Evolutionary conservation across 2,113 vertebrate species (phyloP), one percentile per base, ranked within the genome.

Genomic region (Alouatta palliata): DNA sequence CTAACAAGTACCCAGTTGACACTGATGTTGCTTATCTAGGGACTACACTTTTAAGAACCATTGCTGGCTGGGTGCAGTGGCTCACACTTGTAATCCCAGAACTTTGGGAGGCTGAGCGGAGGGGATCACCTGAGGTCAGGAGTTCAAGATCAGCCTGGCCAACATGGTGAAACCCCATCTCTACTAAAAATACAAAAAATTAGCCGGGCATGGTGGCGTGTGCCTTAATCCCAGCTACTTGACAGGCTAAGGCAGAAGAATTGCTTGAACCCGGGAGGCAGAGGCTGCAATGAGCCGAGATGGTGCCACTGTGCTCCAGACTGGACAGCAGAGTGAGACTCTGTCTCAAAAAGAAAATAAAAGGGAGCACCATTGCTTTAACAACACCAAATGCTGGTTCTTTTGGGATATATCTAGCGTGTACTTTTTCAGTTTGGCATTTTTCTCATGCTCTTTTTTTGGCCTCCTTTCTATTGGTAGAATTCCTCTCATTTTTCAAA

Each of bases 121-220:
- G 61, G 27, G 61, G 27, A 64, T 64, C 61, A 64, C 61, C 61
- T 64, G 5, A 64, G 12, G 2, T 64, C 61, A 64, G 61, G 27
- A 30, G 12, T 64, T 64, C 0, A 13, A 64, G 61, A 64, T 30
- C 61, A 64, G 61, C 61, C 61, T 32, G 61, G 27, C 27, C 61
- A 64, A 64, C 61, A 32, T 32, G 61, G 61, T 64, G 61, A 64
- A 64, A 64, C 5, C 27, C 61, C 13, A 6, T 32, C 27, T 64
- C 27, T 32, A 32, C 43, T 61, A 68, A 45, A 25, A 76, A 76
- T 16, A 45, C 40, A 45, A 76, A 92, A 64, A 64, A 32, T 64
- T 64, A 64, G 61, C 12, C 30, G 12, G 0, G 2, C 30, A 13
- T 64, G 11, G 12, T 64, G 61, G 61, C 0, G 2, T 0, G 1